Conservation (phyloP, 2,113 vertebrate genomes). For the Holacanthus passer region DNA sequence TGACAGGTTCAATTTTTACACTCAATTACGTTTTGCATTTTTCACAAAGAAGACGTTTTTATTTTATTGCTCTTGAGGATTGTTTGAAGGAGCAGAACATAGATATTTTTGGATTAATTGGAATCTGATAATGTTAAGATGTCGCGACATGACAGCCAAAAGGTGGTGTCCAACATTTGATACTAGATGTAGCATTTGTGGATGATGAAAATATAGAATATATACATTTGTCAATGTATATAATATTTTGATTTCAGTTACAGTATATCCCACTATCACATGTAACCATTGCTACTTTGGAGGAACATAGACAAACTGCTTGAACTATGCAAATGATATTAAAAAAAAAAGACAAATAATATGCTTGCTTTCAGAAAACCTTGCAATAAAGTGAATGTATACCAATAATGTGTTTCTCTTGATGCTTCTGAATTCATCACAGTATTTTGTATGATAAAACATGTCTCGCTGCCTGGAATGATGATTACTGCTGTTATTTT, state of each 20-base stretch:
- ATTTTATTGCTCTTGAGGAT: slow-evolving; percentile 65
- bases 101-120: slow-evolving; percentile 71
- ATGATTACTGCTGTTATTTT: slow-evolving; percentile 53
- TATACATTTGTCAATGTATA: slow-evolving; percentile 73
- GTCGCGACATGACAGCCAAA: slow-evolving; percentile 58
- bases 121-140: slow-evolving; percentile 42
- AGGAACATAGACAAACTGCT: slow-evolving; percentile 71
- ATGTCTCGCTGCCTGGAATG: slow-evolving; percentile 54
- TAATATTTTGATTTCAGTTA: slow-evolving; percentile 76
- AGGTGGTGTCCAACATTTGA: slow-evolving; percentile 70
- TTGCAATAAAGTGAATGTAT: slow-evolving; percentile 87
- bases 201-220: slow-evolving; percentile 49
- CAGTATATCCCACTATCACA: slow-evolving; percentile 67
- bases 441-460: slow-evolving; percentile 60
- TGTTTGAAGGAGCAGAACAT: slow-evolving; percentile 59
- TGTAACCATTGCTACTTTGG: slow-evolving; percentile 70
- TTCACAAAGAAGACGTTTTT: slow-evolving; percentile 64
- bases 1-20: slow-evolving; percentile 67
- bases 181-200: slow-evolving; percentile 79
- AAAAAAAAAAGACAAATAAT: slow-evolving; percentile 57
- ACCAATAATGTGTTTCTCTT: slow-evolving; percentile 67
- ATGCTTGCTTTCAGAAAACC: slow-evolving; percentile 82
- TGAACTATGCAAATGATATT: slow-evolving; percentile 86
- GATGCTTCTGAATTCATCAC: slow-evolving; percentile 59
- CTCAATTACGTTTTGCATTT: slow-evolving; percentile 63